Conservation (phyloP, 2,888 invertebrate species). For the Peribatodes rhomboidaria region DNA sequence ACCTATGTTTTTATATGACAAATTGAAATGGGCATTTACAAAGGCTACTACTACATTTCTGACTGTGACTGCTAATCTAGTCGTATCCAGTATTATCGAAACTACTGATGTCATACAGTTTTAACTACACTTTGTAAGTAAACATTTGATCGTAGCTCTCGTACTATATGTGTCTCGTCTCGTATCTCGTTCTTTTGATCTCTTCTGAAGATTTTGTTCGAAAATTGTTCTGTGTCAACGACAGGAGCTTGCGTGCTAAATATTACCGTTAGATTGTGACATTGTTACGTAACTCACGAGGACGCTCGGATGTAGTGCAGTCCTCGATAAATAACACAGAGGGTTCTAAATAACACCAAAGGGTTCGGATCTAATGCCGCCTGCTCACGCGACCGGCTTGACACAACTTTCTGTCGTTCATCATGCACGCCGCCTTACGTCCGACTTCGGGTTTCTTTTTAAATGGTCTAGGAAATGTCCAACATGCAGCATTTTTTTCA, state of each 20-base stretch:
- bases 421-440: constrained; percentile 49
- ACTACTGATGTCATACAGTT: too few relatives aligned
- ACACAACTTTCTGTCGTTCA: constrained; percentile 65
- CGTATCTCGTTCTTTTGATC: too few relatives aligned
- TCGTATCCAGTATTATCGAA: too few relatives aligned
- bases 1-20: too few relatives aligned
- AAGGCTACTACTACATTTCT: too few relatives aligned
- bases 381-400: constrained; percentile 74
- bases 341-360: constrained; percentile 76
- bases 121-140: too few relatives aligned
- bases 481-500: background rate
- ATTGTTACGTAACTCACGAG: constrained; percentile 53
- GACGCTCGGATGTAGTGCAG: constrained; percentile 54
- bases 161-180: too few relatives aligned
- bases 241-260: background rate
- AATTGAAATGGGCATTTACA: too few relatives aligned
- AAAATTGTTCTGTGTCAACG: background rate
- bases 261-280: constrained; percentile 53
- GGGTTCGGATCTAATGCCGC: constrained; percentile 77
- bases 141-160: too few relatives aligned
- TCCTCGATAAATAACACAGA: constrained; percentile 76
- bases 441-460: constrained; percentile 26
- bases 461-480: background rate
- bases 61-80: too few relatives aligned
- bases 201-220: too few relatives aligned